Evolutionary conservation across 2,797 vertebrate genomes (phyloP), one percentile per base, ranked within the genome.

Genomic region (Paramormyrops hopkinsi): DNA sequence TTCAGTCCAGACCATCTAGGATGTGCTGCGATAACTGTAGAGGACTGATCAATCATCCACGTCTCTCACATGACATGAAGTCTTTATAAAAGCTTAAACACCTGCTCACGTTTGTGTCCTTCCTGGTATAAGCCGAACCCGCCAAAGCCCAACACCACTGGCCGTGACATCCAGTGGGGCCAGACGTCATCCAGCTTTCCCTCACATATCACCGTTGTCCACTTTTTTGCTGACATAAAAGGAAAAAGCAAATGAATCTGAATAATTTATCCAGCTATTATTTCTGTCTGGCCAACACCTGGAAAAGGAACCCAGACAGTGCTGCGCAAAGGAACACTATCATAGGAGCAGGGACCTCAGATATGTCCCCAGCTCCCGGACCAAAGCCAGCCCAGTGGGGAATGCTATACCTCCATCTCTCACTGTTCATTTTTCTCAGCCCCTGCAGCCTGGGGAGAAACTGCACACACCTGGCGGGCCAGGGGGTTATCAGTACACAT

Each of bases 261-360:
- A 85, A 51, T 50, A 48, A 62, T 48, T 59, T 17, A 59, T 17
- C 65, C 69, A 51, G 17, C 48, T 53, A 50, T 17, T 88, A 76
- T 88, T 88, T 76, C 19, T 79, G 48, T 79, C n/a, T n/a, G n/a
- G n/a, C 48, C 54, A 73, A 79, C 88, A 79, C 69, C 25, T 29
- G 2, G 48, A 12, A 54, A 12, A 53, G n/a, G 41, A 46, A 88
- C 41, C 41, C 41, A 54, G 6, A 56, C 17, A 17, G 51, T 56
- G 14, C 69, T 7, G 12, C 7, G 12, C 69, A 76, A 76, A 76
- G 69, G 14, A 37, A 76, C 69, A 76, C 33, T 2, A 19, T 37
- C 29, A 73, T 0, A 33, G 29, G 62, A 69, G 25, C 9, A 33
- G 65, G 65, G 29, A 73, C 12, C 29, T 4, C 65, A 4, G 62